Evolutionary conservation across 2,888 invertebrate genomes (phyloP).

Genomic region (Perdita meconis): DNA sequence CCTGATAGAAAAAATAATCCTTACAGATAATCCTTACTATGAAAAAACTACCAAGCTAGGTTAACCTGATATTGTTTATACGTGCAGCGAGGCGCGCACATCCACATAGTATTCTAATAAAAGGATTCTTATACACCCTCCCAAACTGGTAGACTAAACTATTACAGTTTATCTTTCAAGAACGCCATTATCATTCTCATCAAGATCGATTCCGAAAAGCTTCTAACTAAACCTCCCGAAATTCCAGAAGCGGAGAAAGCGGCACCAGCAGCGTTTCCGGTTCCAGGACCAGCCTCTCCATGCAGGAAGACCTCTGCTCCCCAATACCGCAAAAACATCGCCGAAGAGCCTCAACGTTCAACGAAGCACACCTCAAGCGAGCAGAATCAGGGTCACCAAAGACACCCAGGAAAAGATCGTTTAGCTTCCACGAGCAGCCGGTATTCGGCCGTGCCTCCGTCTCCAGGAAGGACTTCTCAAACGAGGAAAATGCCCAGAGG

Average conservation of each 20-base stretch:
- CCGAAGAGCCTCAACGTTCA: constrained; percentile 85
- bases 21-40: too few relatives aligned
- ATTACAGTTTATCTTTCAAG: too few relatives aligned
- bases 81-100: too few relatives aligned
- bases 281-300: constrained; percentile 74
- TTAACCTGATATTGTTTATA: too few relatives aligned
- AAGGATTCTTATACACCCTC: too few relatives aligned
- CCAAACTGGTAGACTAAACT: too few relatives aligned
- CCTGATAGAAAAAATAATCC: too few relatives aligned
- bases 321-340: constrained; percentile 74
- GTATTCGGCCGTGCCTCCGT: constrained; percentile 59
- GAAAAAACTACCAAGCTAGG: too few relatives aligned
- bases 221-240: neutral
- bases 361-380: constrained; percentile 83
- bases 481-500: constrained; percentile 45
- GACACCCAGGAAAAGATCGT: constrained; percentile 83
- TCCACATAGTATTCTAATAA: too few relatives aligned
- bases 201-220: neutral
- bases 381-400: constrained; percentile 82
- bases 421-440: constrained; percentile 85
- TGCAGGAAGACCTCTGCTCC: constrained; percentile 69
- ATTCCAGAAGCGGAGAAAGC: constrained; percentile 74
- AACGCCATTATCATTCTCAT: neutral
- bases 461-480: constrained; percentile 56
- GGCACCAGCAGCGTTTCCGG: constrained; percentile 73